A percentile compares a stretch with the other conserved stretches of the same genome.
Conservation (phyloP, 2,888 invertebrate species). For the Steinernema hermaphroditum region DNA sequence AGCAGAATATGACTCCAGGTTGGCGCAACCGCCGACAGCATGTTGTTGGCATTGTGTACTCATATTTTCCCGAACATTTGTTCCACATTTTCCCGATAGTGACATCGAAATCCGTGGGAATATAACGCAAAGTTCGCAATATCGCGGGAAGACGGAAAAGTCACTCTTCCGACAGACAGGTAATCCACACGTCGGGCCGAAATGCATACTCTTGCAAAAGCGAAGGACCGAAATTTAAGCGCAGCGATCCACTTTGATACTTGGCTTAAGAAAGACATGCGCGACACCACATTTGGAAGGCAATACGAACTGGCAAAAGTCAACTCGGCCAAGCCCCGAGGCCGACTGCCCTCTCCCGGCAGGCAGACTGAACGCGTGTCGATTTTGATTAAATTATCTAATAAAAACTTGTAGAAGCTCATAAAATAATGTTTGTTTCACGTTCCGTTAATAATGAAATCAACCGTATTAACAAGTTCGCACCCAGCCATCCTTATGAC, state of each 20-base stretch:
- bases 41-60: conserved; percentile 24
- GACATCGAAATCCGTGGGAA: conserved; percentile 26
- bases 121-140: neutral
- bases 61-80: conserved; percentile 8
- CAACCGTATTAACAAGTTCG: conserved; percentile 11
- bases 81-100: neutral
- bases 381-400: conserved; percentile 28
- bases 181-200: neutral
- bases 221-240: neutral
- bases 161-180: neutral
- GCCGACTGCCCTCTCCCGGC: conserved; percentile 6
- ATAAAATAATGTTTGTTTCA: conserved; percentile 25
- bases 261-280: neutral
- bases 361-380: conserved; percentile 16
- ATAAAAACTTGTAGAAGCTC: conserved; percentile 18
- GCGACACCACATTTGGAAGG: neutral
- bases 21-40: neutral
- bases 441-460: conserved; percentile 13
- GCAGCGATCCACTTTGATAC: neutral
- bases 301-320: conserved; percentile 9
- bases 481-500: neutral
- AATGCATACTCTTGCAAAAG: neutral
- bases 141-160: neutral
- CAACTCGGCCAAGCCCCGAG: conserved; percentile 7
- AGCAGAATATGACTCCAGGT: conserved; percentile 9